Base-by-base conservation (phyloP, 2,113 vertebrate genomes). In the Holacanthus passer region DNA sequence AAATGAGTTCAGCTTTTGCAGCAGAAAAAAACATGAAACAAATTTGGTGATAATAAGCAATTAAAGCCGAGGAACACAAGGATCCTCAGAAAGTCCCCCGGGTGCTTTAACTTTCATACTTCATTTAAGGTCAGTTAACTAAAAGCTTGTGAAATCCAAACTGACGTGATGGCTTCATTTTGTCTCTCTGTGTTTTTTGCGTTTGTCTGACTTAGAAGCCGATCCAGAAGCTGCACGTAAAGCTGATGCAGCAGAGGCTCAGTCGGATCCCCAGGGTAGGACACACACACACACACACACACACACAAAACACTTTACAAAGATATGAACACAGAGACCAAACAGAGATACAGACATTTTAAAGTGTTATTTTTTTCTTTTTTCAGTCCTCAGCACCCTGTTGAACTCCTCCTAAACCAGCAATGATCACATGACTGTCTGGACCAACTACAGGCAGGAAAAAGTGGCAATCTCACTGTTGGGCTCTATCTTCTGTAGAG, bases 241-340 rank as follows among this genome's bases (percentile, higher is more conserved):
- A 83, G 89, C 84, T 20, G 90, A 94, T 14, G 60, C 83, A 55
- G 82, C 83, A 24, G 93, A 91, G 71, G 92, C 84, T 29, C 89
- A 94, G 75, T 76, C 89, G 8, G 93, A 95, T 53, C 90, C 95
- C 66, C 94, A 95, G 71, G 92, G 95, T 95, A 91, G 5, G 89
- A 82, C 47, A 69, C 58, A 66, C 0, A 59, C n/a, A 66, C 22
- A 82, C 43, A 74, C 22, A 72, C 39, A 83, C 43, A 74, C 43
- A 64, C 41, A 64, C 32, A 52, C 0, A 17, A 17, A 67, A 67
- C 0, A 47, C 41, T 56, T 75, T 68, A 12, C 43, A 20, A 43
- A n/a, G 17, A 53, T 17, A 17, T 45, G 63, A 56, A 59, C 56
- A 58, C 41, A 76, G 24, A 52, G 0, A 59, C 48, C 24, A 12